These are phyloP conservation scores for Monochamus alternatus DNA, from an alignment of 2,888 invertebrate genomes.

Conservation along the genomic window DNA sequence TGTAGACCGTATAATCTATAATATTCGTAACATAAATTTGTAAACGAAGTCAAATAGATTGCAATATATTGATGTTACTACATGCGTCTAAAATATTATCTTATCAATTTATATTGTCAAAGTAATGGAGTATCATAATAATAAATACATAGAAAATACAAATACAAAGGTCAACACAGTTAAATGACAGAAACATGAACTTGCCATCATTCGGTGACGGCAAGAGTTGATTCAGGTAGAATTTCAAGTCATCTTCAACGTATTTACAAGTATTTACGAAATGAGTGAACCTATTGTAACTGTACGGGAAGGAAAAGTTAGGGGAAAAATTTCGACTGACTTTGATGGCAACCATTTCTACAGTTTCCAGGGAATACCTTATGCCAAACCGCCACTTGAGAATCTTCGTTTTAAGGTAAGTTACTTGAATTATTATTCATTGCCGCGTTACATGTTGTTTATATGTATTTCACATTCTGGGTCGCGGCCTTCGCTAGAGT, in stretches of 20 bases:
- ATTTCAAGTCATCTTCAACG: neutral
- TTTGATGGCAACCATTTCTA: conserved; percentile 60
- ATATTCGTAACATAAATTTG: too few species aligned
- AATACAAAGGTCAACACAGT: neutral
- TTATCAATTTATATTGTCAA: too few species aligned
- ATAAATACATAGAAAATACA: too few species aligned
- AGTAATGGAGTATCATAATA: too few species aligned
- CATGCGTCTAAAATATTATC: too few species aligned
- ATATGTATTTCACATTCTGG: neutral
- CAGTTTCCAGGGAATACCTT: conserved; percentile 68
- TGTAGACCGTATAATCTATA: too few species aligned
- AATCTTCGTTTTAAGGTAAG: conserved; percentile 67
- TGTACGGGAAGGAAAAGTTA: conserved; percentile 58
- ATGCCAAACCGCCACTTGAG: conserved; percentile 67
- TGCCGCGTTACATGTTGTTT: neutral
- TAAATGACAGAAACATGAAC: neutral
- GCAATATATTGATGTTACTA: too few species aligned
- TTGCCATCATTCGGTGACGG: too few species aligned
- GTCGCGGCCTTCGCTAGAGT: neutral
- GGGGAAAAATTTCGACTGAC: conserved; percentile 59
- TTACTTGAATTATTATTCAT: neutral
- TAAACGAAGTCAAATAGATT: too few species aligned
- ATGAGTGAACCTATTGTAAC: conserved; percentile 43
- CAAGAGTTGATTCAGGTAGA: too few species aligned
- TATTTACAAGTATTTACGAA: neutral